Base-by-base conservation (phyloP, 2,113 vertebrate genomes). In the Zosterops borbonicus region DNA sequence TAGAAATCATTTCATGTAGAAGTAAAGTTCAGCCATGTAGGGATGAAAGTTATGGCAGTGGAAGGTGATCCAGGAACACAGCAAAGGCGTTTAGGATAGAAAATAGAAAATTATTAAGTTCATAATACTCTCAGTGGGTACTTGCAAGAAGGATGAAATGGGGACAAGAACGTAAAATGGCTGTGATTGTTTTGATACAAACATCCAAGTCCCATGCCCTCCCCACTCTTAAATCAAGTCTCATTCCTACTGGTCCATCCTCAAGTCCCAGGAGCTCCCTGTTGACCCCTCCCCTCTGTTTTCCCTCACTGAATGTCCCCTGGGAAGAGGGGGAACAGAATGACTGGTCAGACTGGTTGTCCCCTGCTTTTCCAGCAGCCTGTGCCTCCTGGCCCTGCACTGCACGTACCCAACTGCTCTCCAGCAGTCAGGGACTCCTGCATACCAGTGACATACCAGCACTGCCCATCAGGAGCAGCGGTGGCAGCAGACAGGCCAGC, bases 381-480 rank as follows among this genome's bases (percentile, higher is more conserved):
- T 0, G 0, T 68, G 49, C 67, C 35, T 50, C 67, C 50, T 9
- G 5, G 29, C 42, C 29, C 70, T 20, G 13, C 4, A 0, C 35
- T 24, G 4, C 52, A 5, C 21, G 67, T 9, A 18, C 25, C 50
- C 0, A 2, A 2, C 22, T 39, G 69, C n/a, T 41, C 14, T 35
- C 13, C 55, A 5, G 1, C 1, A 14, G 53, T 2, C 39, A 5
- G 20, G 71, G 22, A 53, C 46, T 39, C 37, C 37, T 39, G 37
- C 37, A 39, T 39, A 39, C 37, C 37, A 59, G 74, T 46, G 75
- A 14, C 64, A 73, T 55, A 22, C 16, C 12, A 9, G 13, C n/a
- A 4, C 46, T 67, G 42, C 52, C 47, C 3, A 0, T 46, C 0
- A 0, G 44, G 44, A 59, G 9, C 1, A 0, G 44, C 14, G 59